phyloP scores from a whole-genome alignment of 1,140 invertebrate species.

The Melanaphis sacchari region DNA sequence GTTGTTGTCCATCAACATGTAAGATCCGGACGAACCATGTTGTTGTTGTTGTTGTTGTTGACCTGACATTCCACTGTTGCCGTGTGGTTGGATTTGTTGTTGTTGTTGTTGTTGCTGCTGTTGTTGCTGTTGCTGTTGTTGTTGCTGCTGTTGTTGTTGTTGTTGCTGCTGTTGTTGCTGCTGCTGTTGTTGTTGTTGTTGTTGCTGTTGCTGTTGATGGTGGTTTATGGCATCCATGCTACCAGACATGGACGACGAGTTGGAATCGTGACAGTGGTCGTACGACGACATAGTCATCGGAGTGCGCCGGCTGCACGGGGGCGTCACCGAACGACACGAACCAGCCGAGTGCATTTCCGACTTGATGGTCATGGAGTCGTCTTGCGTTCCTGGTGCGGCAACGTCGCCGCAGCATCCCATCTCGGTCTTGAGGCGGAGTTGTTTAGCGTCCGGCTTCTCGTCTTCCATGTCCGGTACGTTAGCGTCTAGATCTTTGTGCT shows the following conservation, averaged over 20 bases:
- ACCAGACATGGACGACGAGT: constrained; percentile 73
- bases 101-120: constrained; percentile 62
- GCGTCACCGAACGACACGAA: constrained; percentile 44
- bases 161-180: constrained; percentile 62
- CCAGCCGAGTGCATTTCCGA: constrained; percentile 53
- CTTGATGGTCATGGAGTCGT: constrained; percentile 46
- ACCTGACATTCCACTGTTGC: constrained; percentile 64
- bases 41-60: constrained; percentile 63
- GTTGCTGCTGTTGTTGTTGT: constrained; percentile 65
- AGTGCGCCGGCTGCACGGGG: constrained; percentile 58
- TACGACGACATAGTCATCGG: constrained; percentile 65
- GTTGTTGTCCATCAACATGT: constrained; percentile 62
- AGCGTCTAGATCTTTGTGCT: constrained; percentile 61
- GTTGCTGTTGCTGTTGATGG: constrained; percentile 64
- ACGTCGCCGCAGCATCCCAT: constrained; percentile 39
- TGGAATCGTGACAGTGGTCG: constrained; percentile 70
- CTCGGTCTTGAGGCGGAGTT: constrained; percentile 59
- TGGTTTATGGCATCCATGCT: constrained; percentile 74
- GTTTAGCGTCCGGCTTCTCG: constrained; percentile 57
- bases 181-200: constrained; percentile 61
- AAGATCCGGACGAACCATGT: constrained; percentile 65
- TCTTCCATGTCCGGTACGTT: constrained; percentile 40
- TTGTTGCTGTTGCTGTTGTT: constrained; percentile 61
- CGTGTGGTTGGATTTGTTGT: constrained; percentile 64
- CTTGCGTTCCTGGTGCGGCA: not conserved